Conservation (phyloP, 2,888 invertebrate species). For the Laspeyria flexula region DNA sequence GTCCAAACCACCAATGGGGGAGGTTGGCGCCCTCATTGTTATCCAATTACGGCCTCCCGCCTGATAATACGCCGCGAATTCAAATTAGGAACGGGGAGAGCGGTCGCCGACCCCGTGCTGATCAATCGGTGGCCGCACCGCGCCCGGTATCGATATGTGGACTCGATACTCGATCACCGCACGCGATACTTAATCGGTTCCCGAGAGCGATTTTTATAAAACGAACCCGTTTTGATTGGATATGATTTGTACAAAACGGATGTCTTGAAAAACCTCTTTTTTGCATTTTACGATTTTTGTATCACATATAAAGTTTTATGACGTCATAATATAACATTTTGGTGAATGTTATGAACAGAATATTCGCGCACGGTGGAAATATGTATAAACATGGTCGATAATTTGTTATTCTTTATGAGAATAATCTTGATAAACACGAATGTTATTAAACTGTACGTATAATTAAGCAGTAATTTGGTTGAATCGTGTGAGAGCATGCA, state of each 20-base stretch:
- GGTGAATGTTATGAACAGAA: not conserved
- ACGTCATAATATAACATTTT: not conserved
- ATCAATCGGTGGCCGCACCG: slow-evolving; percentile 78
- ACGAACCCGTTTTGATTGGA: slow-evolving; percentile 34
- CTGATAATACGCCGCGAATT: slow-evolving; percentile 84
- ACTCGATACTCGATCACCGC: slow-evolving; percentile 48
- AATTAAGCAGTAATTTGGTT: slow-evolving; percentile 40
- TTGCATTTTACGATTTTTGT: not conserved
- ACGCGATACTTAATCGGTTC: slow-evolving; percentile 48
- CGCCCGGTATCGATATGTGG: slow-evolving; percentile 58
- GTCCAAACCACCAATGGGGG: slow-evolving; percentile 70
- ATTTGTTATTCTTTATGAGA: not conserved
- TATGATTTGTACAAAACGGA: slow-evolving; percentile 35
- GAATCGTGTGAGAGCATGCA: slow-evolving; percentile 31
- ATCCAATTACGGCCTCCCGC: slow-evolving; percentile 84
- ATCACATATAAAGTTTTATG: not conserved
- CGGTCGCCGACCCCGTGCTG: slow-evolving; percentile 80
- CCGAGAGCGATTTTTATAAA: slow-evolving; percentile 40
- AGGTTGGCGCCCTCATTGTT: slow-evolving; percentile 82
- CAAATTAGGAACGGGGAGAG: slow-evolving; percentile 83
- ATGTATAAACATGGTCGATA: not conserved
- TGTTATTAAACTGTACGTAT: slow-evolving; percentile 15
- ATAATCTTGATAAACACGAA: not conserved
- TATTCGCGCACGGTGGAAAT: not conserved
- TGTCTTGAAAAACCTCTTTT: not conserved